Evolutionary conservation across 2,888 invertebrate species (phyloP).

Genomic region (Euproctis similis): DNA sequence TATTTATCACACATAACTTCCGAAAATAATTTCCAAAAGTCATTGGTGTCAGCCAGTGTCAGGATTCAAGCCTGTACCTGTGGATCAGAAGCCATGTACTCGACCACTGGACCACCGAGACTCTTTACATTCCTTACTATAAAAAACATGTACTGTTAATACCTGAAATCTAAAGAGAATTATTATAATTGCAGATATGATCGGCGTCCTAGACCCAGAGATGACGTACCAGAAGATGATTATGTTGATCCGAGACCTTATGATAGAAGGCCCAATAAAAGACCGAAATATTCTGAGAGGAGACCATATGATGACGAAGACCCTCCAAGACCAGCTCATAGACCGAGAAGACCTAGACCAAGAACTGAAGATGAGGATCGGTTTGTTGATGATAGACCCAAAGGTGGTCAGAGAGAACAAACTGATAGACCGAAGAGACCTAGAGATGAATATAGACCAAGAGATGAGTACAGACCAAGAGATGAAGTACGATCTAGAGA

Average conservation of each 20-base stretch:
- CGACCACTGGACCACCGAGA: too few species aligned
- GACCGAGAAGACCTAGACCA: constrained; percentile 39
- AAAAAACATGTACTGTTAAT: too few species aligned
- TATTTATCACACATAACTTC: too few species aligned
- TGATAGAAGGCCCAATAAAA: constrained; percentile 52
- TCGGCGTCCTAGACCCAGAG: constrained; percentile 65
- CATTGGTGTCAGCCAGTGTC: too few species aligned
- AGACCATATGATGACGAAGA: constrained; percentile 57
- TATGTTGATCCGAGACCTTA: constrained; percentile 54
- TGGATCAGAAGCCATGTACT: too few species aligned
- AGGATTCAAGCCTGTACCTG: too few species aligned
- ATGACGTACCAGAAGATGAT: constrained; percentile 48
- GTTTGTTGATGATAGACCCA: constrained; percentile 28
- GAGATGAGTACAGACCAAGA: constrained; percentile 23
- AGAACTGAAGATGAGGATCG: constrained; percentile 51
- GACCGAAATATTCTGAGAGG: constrained; percentile 24
- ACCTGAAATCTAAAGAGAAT: too few species aligned
- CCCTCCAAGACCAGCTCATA: constrained; percentile 40
- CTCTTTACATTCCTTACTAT: too few species aligned
- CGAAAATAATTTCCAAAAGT: too few species aligned
- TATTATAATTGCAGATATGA: constrained; percentile 68
- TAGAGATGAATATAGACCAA: constrained; percentile 32
- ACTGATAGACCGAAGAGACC: constrained; percentile 18
- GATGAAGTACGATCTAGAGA: constrained; percentile 17
- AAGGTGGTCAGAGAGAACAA: constrained; percentile 24